Evolutionary conservation across 2,888 invertebrate species (phyloP).

Genomic region (Elaeidobius kamerunicus): DNA sequence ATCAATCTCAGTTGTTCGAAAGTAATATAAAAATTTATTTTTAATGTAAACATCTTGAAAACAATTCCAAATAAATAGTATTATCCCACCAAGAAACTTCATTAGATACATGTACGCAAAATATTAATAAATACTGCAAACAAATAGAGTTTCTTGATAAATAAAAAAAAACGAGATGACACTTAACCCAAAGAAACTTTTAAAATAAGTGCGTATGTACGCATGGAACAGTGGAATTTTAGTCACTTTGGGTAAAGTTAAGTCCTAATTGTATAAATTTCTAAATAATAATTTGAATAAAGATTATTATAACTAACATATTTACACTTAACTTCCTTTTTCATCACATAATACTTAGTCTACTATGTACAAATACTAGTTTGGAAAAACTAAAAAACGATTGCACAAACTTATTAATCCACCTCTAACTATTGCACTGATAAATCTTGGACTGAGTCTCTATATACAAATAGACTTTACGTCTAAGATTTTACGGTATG

Average conservation of each 20-base stretch:
- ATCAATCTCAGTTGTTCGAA: no score
- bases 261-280: background rate
- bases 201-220: no score
- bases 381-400: background rate
- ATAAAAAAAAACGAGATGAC: no score
- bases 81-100: no score
- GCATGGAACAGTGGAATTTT: no score
- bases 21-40: no score
- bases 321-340: slow-evolving; percentile 8
- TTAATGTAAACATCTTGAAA: no score
- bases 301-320: background rate
- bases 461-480: background rate
- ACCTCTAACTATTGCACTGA: background rate
- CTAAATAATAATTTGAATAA: background rate
- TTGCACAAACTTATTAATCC: background rate
- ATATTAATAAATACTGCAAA: no score
- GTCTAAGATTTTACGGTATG: background rate
- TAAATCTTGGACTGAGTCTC: background rate
- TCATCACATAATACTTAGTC: slow-evolving; percentile 9
- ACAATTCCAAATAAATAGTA: no score
- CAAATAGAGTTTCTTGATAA: no score
- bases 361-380: background rate
- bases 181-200: no score
- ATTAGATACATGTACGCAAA: no score
- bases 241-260: background rate